Base-by-base conservation (phyloP, 1,140 invertebrate genomes). In the Drosophila funebris region DNA sequence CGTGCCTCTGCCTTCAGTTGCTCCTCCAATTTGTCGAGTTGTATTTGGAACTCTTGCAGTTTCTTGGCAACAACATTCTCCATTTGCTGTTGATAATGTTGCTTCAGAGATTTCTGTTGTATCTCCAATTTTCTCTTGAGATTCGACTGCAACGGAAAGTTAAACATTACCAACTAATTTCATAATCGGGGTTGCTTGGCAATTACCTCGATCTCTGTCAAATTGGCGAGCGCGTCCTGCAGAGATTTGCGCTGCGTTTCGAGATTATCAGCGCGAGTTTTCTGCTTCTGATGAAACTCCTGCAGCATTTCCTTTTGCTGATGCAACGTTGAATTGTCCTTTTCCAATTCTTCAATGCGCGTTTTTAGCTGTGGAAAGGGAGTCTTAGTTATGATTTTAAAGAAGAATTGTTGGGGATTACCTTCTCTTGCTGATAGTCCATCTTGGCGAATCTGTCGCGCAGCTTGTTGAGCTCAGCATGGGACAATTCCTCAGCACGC, bases 51-150 rank as follows among this genome's bases (percentile, higher is more conserved):
- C 90, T 97, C 96, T 75, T 94, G 94, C 52, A 96, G 89, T 90
- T 97, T 97, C 13, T 93, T 93, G 63, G 94, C 93, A 2, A 97
- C 96, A 2, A 96, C 95, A 41, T 94, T 93, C 61, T 97, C 96
- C 24, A 97, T 92, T 92, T 97, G 96, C 61, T 95, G 94, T 84
- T 97, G 96, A 80, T 96, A 97, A 77, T 96, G 94, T 16, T 94
- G 93, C 78, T 95, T 94, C 7, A 96, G 90, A 64, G 96, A 95
- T 6, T 92, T 91, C 74, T 95, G 95, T 56, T 94, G 94, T 5
- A 93, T 91, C 44, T 96, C 95, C 8, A 96, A 80, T 48, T 95
- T 68, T 93, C 93, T 54, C 92, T 93, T 14, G 93, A 92, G 73
- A 33, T 72, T 78, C 0, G 56, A 52, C 89, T 92, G 48, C 3